Evolutionary conservation across 2,797 vertebrate genomes (phyloP), one percentile per base, ranked within the genome.

Genomic region (Gymnoscopelus microlampas): DNA sequence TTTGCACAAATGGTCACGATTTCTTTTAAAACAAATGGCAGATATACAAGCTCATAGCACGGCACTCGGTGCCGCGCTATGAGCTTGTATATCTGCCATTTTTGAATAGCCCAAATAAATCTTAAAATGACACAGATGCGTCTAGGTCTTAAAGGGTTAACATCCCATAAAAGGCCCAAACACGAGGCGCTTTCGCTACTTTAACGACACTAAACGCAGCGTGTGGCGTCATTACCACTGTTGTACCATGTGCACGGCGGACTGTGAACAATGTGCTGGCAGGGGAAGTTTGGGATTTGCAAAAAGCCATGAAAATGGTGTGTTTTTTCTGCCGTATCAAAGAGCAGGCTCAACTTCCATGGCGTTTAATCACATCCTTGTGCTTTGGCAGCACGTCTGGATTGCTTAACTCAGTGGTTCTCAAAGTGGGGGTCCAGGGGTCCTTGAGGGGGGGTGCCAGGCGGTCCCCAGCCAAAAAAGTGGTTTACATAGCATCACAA

Each of bases 191-290:
- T 49, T 60, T 54, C 47, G 11, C 67, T 69, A 49, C 66, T 69
- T 66, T 44, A 64, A 64, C 24, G 51, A 57, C 53, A 61, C 66
- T 66, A 66, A 60, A 55, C 57, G 35, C 66, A 65, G 70, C 48
- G 10, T 61, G 53, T 29, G 56, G 19, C 11, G 10, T 57, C 62
- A 53, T 73, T 77, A 73, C 32, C 48, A 53, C 58, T 23, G 61
- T 55, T 39, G 51, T 55, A 50, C 39, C 76, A 66, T 68, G 39
- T 69, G 70, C n/a, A n/a, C 19, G 48, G 56, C 2, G 5, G 32
- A 14, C 23, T 15, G 12, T n/a, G 10, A 56, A 49, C 55, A 57
- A 65, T 54, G 39, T 54, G 56, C n/a, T 54, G 39, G 55, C 10
- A 32, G 44, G 67, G 57, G 19, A 66, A 57, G n/a, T 70, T 64